Percentiles rank a stretch among this genome's conserved stretches.
These are phyloP conservation scores for Vulpes lagopus DNA, from an alignment of 2,113 vertebrate species.

Conservation along the genomic window DNA sequence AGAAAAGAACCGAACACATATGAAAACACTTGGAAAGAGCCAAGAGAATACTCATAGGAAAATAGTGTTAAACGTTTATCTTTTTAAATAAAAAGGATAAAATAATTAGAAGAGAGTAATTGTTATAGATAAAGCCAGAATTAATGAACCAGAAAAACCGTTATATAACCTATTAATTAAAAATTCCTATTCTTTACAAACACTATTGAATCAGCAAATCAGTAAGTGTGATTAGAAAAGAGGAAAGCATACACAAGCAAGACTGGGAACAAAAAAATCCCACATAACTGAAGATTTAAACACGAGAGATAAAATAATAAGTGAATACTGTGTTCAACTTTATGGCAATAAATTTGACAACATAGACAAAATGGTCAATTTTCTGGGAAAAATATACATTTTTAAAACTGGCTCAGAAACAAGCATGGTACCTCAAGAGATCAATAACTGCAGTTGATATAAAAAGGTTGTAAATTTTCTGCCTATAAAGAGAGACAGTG, in stretches of 20 bases:
- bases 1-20: not conserved
- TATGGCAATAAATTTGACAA: slow-evolving; percentile 26
- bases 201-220: not conserved
- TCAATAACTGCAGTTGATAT: not conserved
- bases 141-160: not conserved
- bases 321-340: not conserved
- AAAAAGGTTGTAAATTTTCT: not conserved
- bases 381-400: not conserved
- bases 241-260: not conserved
- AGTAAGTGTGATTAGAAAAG: not conserved
- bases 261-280: not conserved
- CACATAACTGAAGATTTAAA: not conserved
- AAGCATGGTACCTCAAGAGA: slow-evolving; percentile 16
- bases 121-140: not conserved
- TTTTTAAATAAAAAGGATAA: slow-evolving; percentile 15
- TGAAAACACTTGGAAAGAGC: not conserved
- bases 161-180: not conserved
- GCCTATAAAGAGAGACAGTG: not conserved
- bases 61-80: not conserved
- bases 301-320: not conserved
- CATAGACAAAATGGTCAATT: slow-evolving; percentile 7
- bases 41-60: not conserved
- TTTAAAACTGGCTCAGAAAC: slow-evolving; percentile 32
- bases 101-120: not conserved
- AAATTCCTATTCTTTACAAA: not conserved